A percentile compares a stretch with the other conserved stretches of the same genome.
Evolutionary conservation across 2,113 vertebrate genomes (phyloP).

Genomic region (Heterochromis multidens): DNA sequence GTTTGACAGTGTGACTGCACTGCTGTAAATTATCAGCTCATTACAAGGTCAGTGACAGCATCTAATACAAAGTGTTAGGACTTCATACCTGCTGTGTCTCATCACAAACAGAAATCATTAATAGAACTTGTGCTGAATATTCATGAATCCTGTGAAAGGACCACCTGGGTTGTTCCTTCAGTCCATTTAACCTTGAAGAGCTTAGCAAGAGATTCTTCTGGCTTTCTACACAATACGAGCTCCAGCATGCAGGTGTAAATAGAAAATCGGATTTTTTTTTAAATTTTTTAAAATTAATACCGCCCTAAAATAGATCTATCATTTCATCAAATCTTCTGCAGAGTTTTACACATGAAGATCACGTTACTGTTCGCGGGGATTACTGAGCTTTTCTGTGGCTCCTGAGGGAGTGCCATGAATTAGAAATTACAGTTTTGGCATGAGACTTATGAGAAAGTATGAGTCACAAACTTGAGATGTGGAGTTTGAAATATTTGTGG

Average conservation of each 20-base stretch:
- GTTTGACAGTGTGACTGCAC: background rate
- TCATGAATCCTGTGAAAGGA: background rate
- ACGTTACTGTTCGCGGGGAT: background rate
- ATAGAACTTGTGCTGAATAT: background rate
- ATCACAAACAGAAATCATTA: background rate
- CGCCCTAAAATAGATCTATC: background rate
- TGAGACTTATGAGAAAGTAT: background rate
- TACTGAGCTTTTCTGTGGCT: background rate
- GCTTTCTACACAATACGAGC: background rate
- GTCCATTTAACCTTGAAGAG: background rate
- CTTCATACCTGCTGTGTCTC: background rate
- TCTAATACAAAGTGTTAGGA: background rate
- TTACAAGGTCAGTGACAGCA: background rate
- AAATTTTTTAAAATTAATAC: background rate
- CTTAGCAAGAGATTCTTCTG: background rate
- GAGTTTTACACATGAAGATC: background rate
- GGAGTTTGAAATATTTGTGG: background rate
- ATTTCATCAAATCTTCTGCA: background rate
- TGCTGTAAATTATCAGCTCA: background rate
- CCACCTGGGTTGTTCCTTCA: background rate
- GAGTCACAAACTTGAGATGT: background rate
- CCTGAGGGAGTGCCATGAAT: background rate
- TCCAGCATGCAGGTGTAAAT: background rate
- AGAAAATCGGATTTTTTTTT: background rate
- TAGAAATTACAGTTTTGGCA: background rate